A percentile compares a stretch with the other conserved stretches of the same genome.
Conservation (phyloP, 2,888 invertebrate genomes). For the Spodoptera littoralis region DNA sequence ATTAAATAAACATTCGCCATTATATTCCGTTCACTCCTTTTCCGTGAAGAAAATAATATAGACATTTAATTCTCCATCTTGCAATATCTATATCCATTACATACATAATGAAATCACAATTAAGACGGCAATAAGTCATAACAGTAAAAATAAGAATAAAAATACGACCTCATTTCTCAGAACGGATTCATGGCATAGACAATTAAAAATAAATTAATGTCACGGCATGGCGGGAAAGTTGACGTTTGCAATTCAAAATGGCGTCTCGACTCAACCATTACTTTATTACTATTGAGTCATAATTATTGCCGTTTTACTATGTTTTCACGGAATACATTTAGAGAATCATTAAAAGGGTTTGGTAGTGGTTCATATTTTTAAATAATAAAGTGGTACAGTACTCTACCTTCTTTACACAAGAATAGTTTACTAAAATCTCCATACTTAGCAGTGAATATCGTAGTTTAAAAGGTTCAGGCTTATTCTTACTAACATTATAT, state of each 20-base stretch:
- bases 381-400: too few relatives aligned
- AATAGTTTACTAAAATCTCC: too few relatives aligned
- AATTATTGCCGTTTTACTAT: slow-evolving; percentile 26
- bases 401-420: too few relatives aligned
- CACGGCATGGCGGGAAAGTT: slow-evolving; percentile 53
- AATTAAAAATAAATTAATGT: slow-evolving; percentile 63
- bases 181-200: slow-evolving; percentile 50
- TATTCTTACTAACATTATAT: too few relatives aligned
- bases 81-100: slow-evolving; percentile 39
- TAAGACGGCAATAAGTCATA: slow-evolving; percentile 54
- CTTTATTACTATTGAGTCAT: slow-evolving; percentile 38
- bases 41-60: slow-evolving; percentile 5
- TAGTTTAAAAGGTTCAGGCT: too few relatives aligned
- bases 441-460: too few relatives aligned
- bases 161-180: slow-evolving; percentile 52
- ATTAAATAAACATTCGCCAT: too few relatives aligned
- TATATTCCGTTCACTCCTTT: background rate
- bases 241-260: slow-evolving; percentile 55
- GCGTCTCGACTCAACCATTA: slow-evolving; percentile 32
- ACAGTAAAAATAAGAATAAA: slow-evolving; percentile 50
- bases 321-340: slow-evolving; percentile 21
- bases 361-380: too few relatives aligned
- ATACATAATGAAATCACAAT: slow-evolving; percentile 49
- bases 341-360: too few relatives aligned
- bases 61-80: slow-evolving; percentile 7